phyloP scores from a whole-genome alignment of 2,888 invertebrate genomes.

The Tenodera sinensis region DNA sequence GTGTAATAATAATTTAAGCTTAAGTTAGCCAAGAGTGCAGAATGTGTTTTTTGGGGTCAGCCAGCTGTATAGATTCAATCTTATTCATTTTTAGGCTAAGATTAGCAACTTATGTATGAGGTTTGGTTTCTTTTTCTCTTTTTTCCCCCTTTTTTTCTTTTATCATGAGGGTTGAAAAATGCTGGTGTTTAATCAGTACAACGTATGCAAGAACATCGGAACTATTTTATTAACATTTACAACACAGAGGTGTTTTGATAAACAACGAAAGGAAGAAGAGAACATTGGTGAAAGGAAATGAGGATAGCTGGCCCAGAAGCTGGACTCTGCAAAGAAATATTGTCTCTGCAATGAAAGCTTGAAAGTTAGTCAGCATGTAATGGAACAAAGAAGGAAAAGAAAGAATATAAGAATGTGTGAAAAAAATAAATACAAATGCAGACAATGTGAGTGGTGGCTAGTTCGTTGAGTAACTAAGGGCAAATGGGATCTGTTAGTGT shows the following conservation, averaged over 20 bases:
- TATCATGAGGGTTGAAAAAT: conserved; percentile 22
- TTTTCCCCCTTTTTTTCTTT: conserved; percentile 34
- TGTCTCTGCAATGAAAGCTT: neutral
- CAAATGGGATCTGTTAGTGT: neutral
- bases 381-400: neutral
- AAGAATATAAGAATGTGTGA: neutral
- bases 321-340: neutral
- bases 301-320: neutral
- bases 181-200: conserved; percentile 16
- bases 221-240: neutral
- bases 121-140: conserved; percentile 6
- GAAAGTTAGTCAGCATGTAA: neutral
- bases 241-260: neutral
- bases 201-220: neutral
- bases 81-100: conserved; percentile 16
- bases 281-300: neutral
- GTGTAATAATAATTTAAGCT: conserved; percentile 7
- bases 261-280: neutral
- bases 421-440: conserved; percentile 44
- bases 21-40: conserved; percentile 34
- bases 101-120: neutral
- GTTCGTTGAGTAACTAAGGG: conserved; percentile 34
- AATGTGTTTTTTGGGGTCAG: conserved; percentile 35
- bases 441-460: conserved; percentile 63
- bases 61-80: conserved; percentile 24